Evolutionary conservation across 2,797 vertebrate species (phyloP).

Genomic region (Mormyrops boulengeri): DNA sequence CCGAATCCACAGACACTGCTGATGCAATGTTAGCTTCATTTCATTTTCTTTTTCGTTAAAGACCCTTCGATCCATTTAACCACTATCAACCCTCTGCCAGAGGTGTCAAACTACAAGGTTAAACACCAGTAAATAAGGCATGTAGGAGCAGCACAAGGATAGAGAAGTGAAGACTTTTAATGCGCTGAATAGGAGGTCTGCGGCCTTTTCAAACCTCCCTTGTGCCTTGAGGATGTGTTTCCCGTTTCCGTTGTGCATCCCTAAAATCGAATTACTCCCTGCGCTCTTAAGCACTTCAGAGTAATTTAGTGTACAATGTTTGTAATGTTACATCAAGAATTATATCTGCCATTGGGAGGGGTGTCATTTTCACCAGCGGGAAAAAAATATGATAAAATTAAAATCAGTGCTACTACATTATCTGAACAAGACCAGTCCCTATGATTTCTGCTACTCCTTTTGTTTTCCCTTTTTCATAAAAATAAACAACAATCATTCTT

Average conservation of each 20-base stretch:
- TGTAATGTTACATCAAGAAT: background rate
- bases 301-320: constrained; percentile 10
- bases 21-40: background rate
- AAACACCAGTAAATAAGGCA: background rate
- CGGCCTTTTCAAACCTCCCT: background rate
- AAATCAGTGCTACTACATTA: background rate
- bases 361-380: background rate
- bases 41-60: background rate
- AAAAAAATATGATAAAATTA: background rate
- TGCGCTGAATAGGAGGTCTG: background rate
- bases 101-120: background rate
- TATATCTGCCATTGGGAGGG: background rate
- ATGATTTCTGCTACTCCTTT: background rate
- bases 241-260: background rate
- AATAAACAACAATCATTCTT: background rate
- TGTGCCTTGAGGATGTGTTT: background rate
- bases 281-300: background rate
- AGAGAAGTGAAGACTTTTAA: background rate
- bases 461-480: background rate
- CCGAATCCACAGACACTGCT: background rate
- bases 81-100: background rate
- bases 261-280: background rate
- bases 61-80: background rate
- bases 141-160: too few species aligned
- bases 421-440: background rate